These are phyloP conservation scores for Zaprionus gabonicus DNA, from an alignment of 1,140 invertebrate species.

Conservation along the genomic window DNA sequence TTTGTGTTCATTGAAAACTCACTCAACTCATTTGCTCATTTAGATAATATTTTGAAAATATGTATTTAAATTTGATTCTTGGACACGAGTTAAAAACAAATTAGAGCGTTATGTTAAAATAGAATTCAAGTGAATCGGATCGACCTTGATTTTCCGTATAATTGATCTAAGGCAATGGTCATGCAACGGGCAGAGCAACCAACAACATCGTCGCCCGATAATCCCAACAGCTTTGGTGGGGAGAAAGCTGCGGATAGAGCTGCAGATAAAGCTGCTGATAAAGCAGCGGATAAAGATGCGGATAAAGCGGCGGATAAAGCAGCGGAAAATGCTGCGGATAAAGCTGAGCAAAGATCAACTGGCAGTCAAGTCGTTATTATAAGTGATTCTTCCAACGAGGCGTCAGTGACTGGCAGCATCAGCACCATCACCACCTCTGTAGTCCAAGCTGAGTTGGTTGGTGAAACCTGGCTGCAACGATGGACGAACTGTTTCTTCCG, in stretches of 20 bases:
- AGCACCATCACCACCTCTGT: not conserved
- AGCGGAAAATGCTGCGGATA: not conserved
- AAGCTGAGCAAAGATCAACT: not conserved
- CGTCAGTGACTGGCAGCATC: not conserved
- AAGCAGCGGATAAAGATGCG: too few species aligned
- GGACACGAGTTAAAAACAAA: constrained; percentile 3
- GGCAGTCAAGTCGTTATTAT: not conserved
- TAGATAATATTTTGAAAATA: not conserved
- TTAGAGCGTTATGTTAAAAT: constrained; percentile 25
- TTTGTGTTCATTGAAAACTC: not conserved
- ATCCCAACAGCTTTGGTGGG: not conserved
- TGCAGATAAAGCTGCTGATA: too few species aligned
- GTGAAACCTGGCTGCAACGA: not conserved
- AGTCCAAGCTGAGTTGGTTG: not conserved
- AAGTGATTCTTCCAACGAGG: not conserved
- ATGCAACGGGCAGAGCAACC: constrained; percentile 16
- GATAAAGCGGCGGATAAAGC: too few species aligned
- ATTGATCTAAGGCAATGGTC: constrained; percentile 20
- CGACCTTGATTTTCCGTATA: not conserved
- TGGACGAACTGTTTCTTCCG: not conserved
- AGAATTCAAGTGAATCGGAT: not conserved
- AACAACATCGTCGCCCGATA: constrained; percentile 1
- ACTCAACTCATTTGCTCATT: constrained; percentile 85
- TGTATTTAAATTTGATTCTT: constrained; percentile 23
- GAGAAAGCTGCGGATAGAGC: not conserved